A percentile compares a stretch with the other conserved stretches of the same genome.
phyloP scores from a whole-genome alignment of 2,797 vertebrate species.

The Coreius guichenoti region DNA sequence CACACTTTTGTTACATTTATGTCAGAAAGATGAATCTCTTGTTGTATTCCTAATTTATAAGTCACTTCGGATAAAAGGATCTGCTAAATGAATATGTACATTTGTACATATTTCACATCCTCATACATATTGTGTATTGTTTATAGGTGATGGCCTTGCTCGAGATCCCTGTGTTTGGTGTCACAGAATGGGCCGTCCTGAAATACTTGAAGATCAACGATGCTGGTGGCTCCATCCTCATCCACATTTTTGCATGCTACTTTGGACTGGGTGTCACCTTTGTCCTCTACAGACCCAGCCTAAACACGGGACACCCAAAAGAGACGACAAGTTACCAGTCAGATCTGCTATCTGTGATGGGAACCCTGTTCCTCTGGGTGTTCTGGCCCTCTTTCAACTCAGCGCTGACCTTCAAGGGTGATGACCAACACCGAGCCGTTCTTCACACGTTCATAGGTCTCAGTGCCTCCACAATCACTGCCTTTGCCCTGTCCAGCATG shows the following conservation, averaged over 20 bases:
- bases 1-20: background rate
- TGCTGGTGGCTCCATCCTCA: conserved; percentile 84
- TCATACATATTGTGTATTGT: conserved; percentile 11
- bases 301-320: conserved; percentile 74
- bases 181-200: conserved; percentile 81
- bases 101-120: background rate
- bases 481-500: conserved; percentile 81
- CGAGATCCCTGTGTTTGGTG: conserved; percentile 80
- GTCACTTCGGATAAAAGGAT: background rate
- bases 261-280: conserved; percentile 85
- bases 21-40: background rate
- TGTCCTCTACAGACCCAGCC: conserved; percentile 75
- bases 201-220: conserved; percentile 80
- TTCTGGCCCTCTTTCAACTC: conserved; percentile 91
- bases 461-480: conserved; percentile 79
- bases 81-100: background rate
- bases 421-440: conserved; percentile 83
- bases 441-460: conserved; percentile 87
- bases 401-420: conserved; percentile 75
- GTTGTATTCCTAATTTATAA: background rate
- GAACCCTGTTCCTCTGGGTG: conserved; percentile 87
- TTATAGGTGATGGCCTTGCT: conserved; percentile 77
- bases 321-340: conserved; percentile 79
- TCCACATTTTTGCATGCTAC: conserved; percentile 88
- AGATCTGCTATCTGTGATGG: conserved; percentile 81